These are phyloP conservation scores for Hippocampus abdominalis DNA, from an alignment of 2,113 vertebrate genomes.

Conservation along the genomic window DNA sequence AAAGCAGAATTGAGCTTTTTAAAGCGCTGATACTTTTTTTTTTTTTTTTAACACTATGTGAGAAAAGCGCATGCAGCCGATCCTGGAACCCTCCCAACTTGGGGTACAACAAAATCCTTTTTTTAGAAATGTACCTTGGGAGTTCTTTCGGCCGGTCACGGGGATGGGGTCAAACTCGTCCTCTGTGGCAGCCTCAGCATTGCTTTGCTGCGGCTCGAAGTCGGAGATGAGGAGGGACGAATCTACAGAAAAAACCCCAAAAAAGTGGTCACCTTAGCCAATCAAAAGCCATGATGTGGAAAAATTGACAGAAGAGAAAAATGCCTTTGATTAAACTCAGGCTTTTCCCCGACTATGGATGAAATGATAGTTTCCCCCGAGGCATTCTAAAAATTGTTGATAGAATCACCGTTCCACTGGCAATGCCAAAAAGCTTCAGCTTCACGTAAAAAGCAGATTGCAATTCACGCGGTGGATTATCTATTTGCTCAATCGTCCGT, in stretches of 20 bases:
- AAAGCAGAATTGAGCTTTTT: slow-evolving; percentile 48
- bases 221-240: slow-evolving; percentile 92
- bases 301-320: too few relatives aligned
- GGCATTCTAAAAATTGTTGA: too few relatives aligned
- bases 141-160: slow-evolving; percentile 92
- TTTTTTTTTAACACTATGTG: slow-evolving; percentile 9
- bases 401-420: too few relatives aligned
- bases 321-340: too few relatives aligned
- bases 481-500: too few relatives aligned
- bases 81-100: not conserved
- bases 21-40: slow-evolving; percentile 21
- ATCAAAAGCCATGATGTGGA: not conserved
- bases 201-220: slow-evolving; percentile 77
- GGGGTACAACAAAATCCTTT: not conserved
- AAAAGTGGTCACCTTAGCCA: not conserved
- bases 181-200: slow-evolving; percentile 82
- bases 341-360: too few relatives aligned
- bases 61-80: not conserved
- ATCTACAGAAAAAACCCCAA: slow-evolving; percentile 79
- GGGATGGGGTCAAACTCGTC: slow-evolving; percentile 99
- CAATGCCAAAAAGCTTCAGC: too few relatives aligned
- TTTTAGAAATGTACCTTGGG: slow-evolving; percentile 83
- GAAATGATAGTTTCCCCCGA: too few relatives aligned
- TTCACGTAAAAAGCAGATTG: too few relatives aligned
- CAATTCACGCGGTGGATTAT: too few relatives aligned